phyloP scores from a whole-genome alignment of 2,888 invertebrate species.

The Himalopsyche anomala region DNA sequence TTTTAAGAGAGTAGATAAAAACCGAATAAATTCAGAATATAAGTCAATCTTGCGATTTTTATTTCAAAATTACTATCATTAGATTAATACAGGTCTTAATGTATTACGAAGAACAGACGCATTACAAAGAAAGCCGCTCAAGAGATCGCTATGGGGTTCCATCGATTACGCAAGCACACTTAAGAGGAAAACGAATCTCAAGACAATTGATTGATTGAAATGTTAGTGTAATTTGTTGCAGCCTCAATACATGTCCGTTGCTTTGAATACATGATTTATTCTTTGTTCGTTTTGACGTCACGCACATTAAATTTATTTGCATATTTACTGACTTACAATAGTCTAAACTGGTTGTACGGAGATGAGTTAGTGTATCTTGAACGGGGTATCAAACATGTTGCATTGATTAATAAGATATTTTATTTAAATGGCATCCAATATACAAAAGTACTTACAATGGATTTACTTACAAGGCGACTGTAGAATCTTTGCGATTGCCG shows the following conservation, averaged over 20 bases:
- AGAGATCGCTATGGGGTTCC: conserved; percentile 14
- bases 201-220: conserved; percentile 43
- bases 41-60: no score
- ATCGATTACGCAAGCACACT: conserved; percentile 4
- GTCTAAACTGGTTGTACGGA: conserved; percentile 33
- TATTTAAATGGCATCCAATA: conserved; percentile 13
- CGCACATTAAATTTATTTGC: conserved; percentile 32
- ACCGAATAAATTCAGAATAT: no score
- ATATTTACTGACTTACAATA: conserved; percentile 24
- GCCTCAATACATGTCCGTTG: conserved; percentile 11
- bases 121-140: not conserved
- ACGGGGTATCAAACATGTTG: not conserved
- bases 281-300: conserved; percentile 24
- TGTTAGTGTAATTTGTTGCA: conserved; percentile 38
- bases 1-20: no score
- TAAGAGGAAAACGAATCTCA: conserved; percentile 33
- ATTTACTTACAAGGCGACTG: no score
- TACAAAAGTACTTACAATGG: not conserved
- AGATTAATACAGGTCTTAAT: no score
- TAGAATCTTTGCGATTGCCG: no score
- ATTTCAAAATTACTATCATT: no score
- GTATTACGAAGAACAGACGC: not conserved
- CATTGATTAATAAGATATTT: conserved; percentile 36
- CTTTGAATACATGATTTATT: conserved; percentile 33
- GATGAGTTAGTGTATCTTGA: conserved; percentile 1